Percentiles rank a stretch among this genome's conserved stretches.
Conservation (phyloP, 2,113 vertebrate genomes). For the Platichthys stellatus region DNA sequence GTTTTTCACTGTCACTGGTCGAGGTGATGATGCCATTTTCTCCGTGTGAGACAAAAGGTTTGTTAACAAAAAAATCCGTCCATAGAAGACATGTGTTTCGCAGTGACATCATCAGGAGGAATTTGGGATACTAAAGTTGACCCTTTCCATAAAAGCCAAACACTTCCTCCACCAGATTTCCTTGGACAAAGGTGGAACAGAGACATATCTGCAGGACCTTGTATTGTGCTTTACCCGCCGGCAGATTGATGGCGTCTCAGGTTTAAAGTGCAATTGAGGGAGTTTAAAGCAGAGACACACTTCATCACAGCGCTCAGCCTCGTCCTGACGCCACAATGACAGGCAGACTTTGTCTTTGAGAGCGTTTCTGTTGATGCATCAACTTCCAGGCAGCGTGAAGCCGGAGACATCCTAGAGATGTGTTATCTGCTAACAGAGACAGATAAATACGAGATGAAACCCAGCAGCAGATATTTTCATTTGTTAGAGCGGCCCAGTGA, state of each 20-base stretch:
- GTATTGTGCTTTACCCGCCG: neutral
- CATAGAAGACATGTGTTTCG: neutral
- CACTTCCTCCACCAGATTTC: neutral
- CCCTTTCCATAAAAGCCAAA: neutral
- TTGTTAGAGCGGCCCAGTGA: no score
- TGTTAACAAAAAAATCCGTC: neutral
- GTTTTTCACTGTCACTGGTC: no score
- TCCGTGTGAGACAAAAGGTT: no score
- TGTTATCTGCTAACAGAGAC: neutral
- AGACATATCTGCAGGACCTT: slow-evolving; percentile 4
- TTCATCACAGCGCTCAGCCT: slow-evolving; percentile 29
- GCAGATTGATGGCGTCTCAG: slow-evolving; percentile 15
- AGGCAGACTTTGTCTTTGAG: neutral
- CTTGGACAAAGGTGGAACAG: neutral
- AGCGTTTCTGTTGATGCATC: neutral
- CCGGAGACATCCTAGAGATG: neutral
- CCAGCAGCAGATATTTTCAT: no score
- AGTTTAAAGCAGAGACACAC: slow-evolving; percentile 16
- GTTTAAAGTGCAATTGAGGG: slow-evolving; percentile 29
- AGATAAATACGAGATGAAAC: neutral
- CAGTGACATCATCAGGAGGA: neutral
- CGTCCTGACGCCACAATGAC: slow-evolving; percentile 4
- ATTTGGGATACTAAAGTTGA: neutral
- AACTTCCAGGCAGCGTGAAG: neutral
- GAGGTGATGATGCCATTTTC: no score